Evolutionary conservation across 1,140 invertebrate species (phyloP), one percentile per base, ranked within the genome.

Genomic region (Cydia splendana): DNA sequence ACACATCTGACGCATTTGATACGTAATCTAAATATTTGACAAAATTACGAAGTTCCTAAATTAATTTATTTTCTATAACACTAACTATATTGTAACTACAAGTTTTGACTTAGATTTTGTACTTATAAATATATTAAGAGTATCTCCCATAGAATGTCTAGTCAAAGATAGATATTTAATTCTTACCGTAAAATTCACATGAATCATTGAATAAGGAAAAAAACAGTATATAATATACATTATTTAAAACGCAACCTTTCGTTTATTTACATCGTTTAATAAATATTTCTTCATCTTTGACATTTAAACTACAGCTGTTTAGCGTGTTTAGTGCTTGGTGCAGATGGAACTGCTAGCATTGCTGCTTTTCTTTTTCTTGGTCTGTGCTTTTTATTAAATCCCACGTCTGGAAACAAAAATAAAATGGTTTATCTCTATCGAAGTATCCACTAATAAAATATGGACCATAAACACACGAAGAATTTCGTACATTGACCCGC

Each of bases 381-480:
- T 83, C 91, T 87, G 75, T 93, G 91, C 75, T 93, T 93, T 84
- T 91, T 93, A 80, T 82, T 93, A 74, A 93, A 93, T 48, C 91
- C 90, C 75, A 91, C 84, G 62, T 85, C 91, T 91, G 84, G 45
- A 89, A 91, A 78, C 77, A 77, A 48, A 65, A 75, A 71, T 71
- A 74, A 65, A 75, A 12, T 67, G 4, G 30, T 71, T 48, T 6
- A 42, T 76, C 45, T 48, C 42, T 42, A 42, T 10, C 38, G 7
- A 42, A 10, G 38, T 42, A 10, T 9, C 38, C 38, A 42, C 38
- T 42, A 42, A 42, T 42, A 42, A 42, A 42, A 7, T 9, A 42
- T 10, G 2, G 38, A 10, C 9, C 9, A 7, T 42, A 42, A 10
- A 7, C 38, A 42, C 38, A 42, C 38, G 9, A 42, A 42, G 7